Evolutionary conservation across 1,140 invertebrate genomes (phyloP).

Genomic region (Centruroides sculpturatus): DNA sequence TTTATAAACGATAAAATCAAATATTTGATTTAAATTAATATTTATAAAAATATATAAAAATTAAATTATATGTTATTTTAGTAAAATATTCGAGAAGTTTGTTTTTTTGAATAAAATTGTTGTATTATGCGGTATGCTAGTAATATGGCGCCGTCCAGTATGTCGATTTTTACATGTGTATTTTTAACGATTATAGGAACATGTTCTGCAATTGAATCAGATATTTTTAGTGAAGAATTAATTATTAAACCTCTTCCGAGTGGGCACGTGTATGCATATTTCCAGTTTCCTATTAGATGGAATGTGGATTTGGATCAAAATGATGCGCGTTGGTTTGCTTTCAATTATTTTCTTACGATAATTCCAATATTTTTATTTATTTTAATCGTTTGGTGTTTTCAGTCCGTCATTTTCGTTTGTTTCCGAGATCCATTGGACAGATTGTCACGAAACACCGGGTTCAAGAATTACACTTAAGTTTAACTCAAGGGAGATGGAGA

Average conservation of each 20-base stretch:
- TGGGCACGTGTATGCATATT: slow-evolving; percentile 65
- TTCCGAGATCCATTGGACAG: slow-evolving; percentile 79
- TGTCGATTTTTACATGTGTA: no score
- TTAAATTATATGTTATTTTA: no score
- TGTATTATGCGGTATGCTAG: no score
- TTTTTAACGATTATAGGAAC: no score
- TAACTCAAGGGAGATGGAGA: slow-evolving; percentile 87
- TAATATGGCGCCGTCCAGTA: no score
- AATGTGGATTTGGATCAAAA: slow-evolving; percentile 32
- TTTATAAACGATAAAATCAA: no score
- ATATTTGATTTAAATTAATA: no score
- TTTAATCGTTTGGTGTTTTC: not conserved
- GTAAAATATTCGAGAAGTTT: no score
- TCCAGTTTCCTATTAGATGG: slow-evolving; percentile 71
- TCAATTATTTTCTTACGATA: not conserved
- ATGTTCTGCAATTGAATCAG: slow-evolving; percentile 20
- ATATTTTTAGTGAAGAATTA: slow-evolving; percentile 63
- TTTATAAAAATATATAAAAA: no score
- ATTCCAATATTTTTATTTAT: not conserved
- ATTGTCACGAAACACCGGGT: slow-evolving; percentile 70
- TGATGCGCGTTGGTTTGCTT: slow-evolving; percentile 37
- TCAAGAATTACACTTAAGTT: slow-evolving; percentile 74
- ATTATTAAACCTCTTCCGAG: slow-evolving; percentile 57
- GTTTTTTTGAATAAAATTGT: no score
- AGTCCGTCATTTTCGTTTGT: slow-evolving; percentile 58